Base-by-base conservation (phyloP, 2,888 invertebrate species). In the Chrysodeixis includens region DNA sequence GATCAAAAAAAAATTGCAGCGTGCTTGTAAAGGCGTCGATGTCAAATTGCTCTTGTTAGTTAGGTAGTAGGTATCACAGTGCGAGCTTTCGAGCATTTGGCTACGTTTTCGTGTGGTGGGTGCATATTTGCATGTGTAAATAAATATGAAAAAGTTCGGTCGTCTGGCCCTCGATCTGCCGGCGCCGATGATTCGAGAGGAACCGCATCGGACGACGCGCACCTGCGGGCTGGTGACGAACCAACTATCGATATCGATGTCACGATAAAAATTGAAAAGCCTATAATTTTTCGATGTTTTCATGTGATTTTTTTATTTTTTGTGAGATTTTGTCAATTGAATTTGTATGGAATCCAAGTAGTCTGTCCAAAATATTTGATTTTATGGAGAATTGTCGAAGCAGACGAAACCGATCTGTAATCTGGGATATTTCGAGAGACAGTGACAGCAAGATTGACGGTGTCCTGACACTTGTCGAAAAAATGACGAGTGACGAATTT, bases 61-160 rank as follows among this genome's bases (percentile, higher is more conserved):
- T 26, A 26, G 26, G 26, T 26, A 26, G 26, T 26, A n/a, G n/a
- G n/a, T n/a, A 26, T 6, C 26, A 26, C 26, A 26, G 26, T 26
- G 26, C 6, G 26, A 26, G 26, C 26, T 26, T 63, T 22, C 52
- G 58, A 60, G 30, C 60, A 52, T 56, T 79, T 59, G 58, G 56
- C 44, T 59, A 44, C 70, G 56, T 66, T 72, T 79, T 66, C 56
- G 68, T 70, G 71, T 74, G 70, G 66, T 83, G 78, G 69, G 74
- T 77, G 80, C 80, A 80, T 81, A 90, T 91, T 90, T 89, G 88
- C 89, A 91, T 91, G 88, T 88, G 91, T 92, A 91, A 93, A 93
- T 92, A 92, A 92, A 92, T 91, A 90, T 89, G 81, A 84, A 87
- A 85, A 79, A 84, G 83, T 78, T 78, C 74, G 72, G 81, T 78